phyloP scores from a whole-genome alignment of 1,140 invertebrate species.

The Lysiphlebus fabarum region DNA sequence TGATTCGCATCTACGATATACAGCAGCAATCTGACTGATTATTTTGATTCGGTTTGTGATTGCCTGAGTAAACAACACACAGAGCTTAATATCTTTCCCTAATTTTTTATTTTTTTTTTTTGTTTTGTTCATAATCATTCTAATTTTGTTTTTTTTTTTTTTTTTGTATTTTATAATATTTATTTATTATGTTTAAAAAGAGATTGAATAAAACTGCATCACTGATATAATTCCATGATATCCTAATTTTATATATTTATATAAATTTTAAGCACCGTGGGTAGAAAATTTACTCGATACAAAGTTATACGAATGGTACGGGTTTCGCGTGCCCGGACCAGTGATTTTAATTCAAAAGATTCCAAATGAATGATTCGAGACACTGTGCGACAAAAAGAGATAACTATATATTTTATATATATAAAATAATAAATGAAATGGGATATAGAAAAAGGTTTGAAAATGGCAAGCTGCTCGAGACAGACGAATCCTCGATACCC shows the following conservation, averaged over 20 bases:
- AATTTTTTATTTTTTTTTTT: too few species aligned
- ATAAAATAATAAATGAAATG: constrained; percentile 11
- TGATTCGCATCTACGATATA: constrained; percentile 12
- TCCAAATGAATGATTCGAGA: constrained; percentile 14
- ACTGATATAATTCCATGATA: too few species aligned
- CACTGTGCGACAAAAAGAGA: constrained; percentile 5
- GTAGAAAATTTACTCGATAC: constrained; percentile 14
- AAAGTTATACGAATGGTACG: constrained; percentile 6
- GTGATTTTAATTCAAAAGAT: constrained; percentile 16
- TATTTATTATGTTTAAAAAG: too few species aligned
- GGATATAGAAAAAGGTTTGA: constrained; percentile 9
- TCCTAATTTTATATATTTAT: neutral
- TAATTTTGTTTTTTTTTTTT: too few species aligned
- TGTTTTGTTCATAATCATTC: too few species aligned
- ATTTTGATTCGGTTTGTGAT: constrained; percentile 6
- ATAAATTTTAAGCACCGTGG: constrained; percentile 14
- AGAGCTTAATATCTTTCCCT: too few species aligned
- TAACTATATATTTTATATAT: constrained; percentile 11
- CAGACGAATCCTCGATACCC: constrained; percentile 14
- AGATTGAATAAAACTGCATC: too few species aligned
- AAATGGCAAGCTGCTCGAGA: constrained; percentile 11
- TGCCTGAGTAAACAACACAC: constrained; percentile 14
- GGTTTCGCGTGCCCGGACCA: constrained; percentile 12
- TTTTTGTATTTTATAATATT: too few species aligned
- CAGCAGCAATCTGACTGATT: neutral